A percentile compares a stretch with the other conserved stretches of the same genome.
Evolutionary conservation across 2,797 vertebrate genomes (phyloP).

Genomic region (Muscicapa comitata): DNA sequence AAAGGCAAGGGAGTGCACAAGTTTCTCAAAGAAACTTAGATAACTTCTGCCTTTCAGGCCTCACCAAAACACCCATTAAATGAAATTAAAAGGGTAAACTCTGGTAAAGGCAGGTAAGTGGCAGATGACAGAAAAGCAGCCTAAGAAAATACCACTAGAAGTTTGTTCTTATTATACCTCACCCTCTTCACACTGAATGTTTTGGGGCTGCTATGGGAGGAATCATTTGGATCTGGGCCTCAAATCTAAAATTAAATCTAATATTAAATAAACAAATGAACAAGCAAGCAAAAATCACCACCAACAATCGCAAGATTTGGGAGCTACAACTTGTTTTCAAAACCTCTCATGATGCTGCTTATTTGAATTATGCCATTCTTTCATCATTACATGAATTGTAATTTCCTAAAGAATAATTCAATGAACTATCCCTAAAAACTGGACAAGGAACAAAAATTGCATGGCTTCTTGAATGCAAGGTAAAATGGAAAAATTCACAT

Average conservation of each 20-base stretch:
- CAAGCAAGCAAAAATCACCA: not conserved
- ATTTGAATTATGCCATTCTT: not conserved
- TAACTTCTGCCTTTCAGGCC: not conserved
- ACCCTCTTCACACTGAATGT: not conserved
- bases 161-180: not conserved
- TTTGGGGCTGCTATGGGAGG: not conserved
- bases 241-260: conserved; percentile 43
- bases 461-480: not conserved
- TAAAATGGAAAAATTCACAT: conserved; percentile 30
- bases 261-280: not conserved
- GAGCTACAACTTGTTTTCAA: not conserved
- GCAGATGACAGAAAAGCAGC: not conserved
- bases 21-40: not conserved
- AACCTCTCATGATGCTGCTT: not conserved
- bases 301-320: not conserved
- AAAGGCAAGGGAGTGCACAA: not conserved
- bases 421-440: not conserved
- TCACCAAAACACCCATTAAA: not conserved
- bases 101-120: not conserved
- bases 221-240: not conserved
- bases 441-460: not conserved
- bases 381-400: not conserved
- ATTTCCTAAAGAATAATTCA: not conserved
- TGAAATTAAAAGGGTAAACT: not conserved
- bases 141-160: not conserved